Evolutionary conservation across 2,888 invertebrate genomes (phyloP).

Genomic region (Congeria kusceri): DNA sequence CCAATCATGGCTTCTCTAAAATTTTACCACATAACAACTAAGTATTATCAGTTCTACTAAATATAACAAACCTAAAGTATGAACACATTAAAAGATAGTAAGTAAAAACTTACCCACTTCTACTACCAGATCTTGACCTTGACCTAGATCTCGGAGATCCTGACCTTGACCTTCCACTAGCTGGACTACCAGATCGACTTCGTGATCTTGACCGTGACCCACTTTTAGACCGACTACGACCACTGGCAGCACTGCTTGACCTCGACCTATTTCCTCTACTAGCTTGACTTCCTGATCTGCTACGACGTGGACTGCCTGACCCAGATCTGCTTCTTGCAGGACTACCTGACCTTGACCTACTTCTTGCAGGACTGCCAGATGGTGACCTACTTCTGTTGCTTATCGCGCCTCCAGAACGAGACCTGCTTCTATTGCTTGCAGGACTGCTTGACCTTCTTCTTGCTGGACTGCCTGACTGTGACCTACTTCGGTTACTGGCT

Average conservation of each 20-base stretch:
- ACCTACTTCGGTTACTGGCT: constrained; percentile 55
- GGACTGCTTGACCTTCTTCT: constrained; percentile 41
- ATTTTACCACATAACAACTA: not conserved
- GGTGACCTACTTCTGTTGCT: constrained; percentile 54
- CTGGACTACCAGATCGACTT: constrained; percentile 36
- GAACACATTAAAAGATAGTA: no score
- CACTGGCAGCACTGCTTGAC: constrained; percentile 52
- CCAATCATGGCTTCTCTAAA: not conserved
- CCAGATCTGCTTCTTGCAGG: constrained; percentile 55
- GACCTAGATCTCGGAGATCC: constrained; percentile 57
- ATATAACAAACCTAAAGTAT: no score
- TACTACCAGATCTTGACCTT: constrained; percentile 38
- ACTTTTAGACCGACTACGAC: constrained; percentile 44
- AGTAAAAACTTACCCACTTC: constrained; percentile 47
- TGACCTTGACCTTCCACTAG: constrained; percentile 56
- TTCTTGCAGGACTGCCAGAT: constrained; percentile 56
- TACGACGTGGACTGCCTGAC: constrained; percentile 13
- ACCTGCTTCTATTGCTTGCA: constrained; percentile 54
- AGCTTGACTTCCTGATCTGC: constrained; percentile 52
- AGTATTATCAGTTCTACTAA: no score
- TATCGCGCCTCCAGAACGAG: constrained; percentile 47
- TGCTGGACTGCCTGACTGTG: constrained; percentile 60
- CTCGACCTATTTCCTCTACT: constrained; percentile 55
- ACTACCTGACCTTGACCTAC: constrained; percentile 52
- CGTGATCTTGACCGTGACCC: constrained; percentile 22